Evolutionary conservation across 1,140 invertebrate genomes (phyloP).

Genomic region (Danaus melanippus): DNA sequence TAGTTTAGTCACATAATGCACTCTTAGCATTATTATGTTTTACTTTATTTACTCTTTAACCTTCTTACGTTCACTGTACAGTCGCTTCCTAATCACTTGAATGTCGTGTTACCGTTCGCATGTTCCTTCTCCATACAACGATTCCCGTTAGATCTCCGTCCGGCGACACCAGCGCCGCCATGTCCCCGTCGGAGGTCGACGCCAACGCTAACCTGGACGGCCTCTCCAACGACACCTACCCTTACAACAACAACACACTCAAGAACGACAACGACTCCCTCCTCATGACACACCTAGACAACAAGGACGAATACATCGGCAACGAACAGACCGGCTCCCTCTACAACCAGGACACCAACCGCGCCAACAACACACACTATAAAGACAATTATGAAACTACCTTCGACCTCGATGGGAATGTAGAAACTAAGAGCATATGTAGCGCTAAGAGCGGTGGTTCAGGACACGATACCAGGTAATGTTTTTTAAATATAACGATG

Average conservation of each 20-base stretch:
- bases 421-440: slow-evolving; percentile 80
- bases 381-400: slow-evolving; percentile 86
- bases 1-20: slow-evolving; percentile 18
- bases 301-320: slow-evolving; percentile 60
- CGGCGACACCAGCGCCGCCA: slow-evolving; percentile 55
- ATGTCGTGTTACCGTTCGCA: slow-evolving; percentile 49
- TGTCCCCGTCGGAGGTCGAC: slow-evolving; percentile 54
- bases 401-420: slow-evolving; percentile 87
- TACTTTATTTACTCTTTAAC: slow-evolving; percentile 12
- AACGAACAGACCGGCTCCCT: slow-evolving; percentile 51
- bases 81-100: slow-evolving; percentile 42
- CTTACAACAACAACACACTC: slow-evolving; percentile 66
- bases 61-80: slow-evolving; percentile 16
- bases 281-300: slow-evolving; percentile 57
- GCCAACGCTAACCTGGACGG: slow-evolving; percentile 51
- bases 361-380: slow-evolving; percentile 49
- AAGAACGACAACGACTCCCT: slow-evolving; percentile 66
- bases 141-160: slow-evolving; percentile 59
- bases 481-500: background rate
- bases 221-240: slow-evolving; percentile 55
- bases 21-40: slow-evolving; percentile 18
- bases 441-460: slow-evolving; percentile 78
- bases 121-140: slow-evolving; percentile 38
- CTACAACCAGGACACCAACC: slow-evolving; percentile 48
- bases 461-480: slow-evolving; percentile 78